Conservation (phyloP, 2,797 vertebrate genomes). For the Tragelaphus eurycerus region DNA sequence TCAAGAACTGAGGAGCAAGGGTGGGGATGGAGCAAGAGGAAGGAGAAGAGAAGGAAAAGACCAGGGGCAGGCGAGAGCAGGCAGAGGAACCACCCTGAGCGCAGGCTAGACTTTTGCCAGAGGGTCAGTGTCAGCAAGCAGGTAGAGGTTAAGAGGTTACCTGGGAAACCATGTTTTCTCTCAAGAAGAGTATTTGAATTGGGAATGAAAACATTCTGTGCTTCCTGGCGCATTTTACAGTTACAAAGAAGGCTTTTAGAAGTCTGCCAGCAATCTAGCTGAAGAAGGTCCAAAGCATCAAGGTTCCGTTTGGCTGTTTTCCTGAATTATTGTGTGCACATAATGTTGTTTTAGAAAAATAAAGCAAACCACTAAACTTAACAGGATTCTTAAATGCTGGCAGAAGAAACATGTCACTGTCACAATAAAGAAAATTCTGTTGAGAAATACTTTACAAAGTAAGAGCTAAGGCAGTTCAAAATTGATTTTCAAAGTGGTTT, state of each 20-base stretch:
- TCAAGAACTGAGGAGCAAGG: not conserved
- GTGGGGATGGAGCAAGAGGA: not conserved
- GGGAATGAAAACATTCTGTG: slow-evolving; percentile 51
- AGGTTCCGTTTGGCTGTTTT: slow-evolving; percentile 42
- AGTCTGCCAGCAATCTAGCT: slow-evolving; percentile 42
- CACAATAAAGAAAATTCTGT: slow-evolving; percentile 53
- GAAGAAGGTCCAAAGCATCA: slow-evolving; percentile 52
- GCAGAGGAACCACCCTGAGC: rapidly evolving
- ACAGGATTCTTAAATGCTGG: slow-evolving; percentile 58
- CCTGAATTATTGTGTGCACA: slow-evolving; percentile 44
- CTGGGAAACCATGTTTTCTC: not conserved
- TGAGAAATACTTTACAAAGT: slow-evolving; percentile 62
- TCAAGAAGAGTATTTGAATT: slow-evolving; percentile 54
- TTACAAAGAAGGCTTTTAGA: slow-evolving; percentile 68
- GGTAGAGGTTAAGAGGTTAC: slow-evolving; percentile 45
- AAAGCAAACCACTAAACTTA: slow-evolving; percentile 68
- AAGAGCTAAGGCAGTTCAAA: slow-evolving; percentile 54
- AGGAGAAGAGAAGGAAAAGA: not conserved
- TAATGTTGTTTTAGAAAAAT: slow-evolving; percentile 49
- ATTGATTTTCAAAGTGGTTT: slow-evolving; percentile 32
- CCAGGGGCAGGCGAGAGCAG: rapidly evolving
- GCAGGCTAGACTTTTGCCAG: rapidly evolving
- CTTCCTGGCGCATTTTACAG: slow-evolving; percentile 62
- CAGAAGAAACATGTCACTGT: slow-evolving; percentile 56
- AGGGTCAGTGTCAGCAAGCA: rapidly evolving